Conservation (phyloP, 2,113 vertebrate genomes). For the Scomber colias region DNA sequence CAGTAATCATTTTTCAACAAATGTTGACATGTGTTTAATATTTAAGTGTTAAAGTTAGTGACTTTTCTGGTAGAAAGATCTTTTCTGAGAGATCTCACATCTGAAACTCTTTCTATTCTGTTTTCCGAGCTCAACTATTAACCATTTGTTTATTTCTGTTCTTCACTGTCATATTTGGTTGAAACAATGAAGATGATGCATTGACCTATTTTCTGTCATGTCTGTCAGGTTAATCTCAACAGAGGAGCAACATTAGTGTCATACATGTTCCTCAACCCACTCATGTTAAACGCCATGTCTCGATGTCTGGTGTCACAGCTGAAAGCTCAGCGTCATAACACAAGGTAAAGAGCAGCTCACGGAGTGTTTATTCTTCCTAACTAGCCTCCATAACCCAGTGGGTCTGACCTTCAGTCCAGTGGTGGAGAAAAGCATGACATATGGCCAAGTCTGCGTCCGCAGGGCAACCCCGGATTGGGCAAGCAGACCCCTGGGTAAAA, state of each 20-base stretch:
- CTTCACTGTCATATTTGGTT: conserved; percentile 48
- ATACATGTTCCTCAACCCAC: conserved; percentile 47
- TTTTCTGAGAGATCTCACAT: background rate
- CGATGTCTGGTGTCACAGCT: conserved; percentile 14
- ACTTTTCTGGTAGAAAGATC: background rate
- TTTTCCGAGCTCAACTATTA: conserved; percentile 21
- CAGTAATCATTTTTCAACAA: background rate
- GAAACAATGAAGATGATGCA: conserved; percentile 46
- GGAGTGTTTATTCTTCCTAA: conserved; percentile 53
- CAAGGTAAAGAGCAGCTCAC: conserved; percentile 10
- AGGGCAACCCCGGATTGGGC: conserved; percentile 27
- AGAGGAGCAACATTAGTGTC: conserved; percentile 58
- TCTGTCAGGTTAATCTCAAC: conserved; percentile 64
- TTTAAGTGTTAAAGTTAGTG: background rate
- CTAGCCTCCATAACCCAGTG: conserved; percentile 54
- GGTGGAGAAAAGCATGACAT: conserved; percentile 56
- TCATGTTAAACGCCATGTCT: conserved; percentile 36
- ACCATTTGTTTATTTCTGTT: conserved; percentile 27
- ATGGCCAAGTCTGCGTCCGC: conserved; percentile 47
- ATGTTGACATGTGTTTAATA: background rate
- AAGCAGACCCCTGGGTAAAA: conserved; percentile 69
- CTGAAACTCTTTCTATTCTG: conserved; percentile 14
- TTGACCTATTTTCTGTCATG: conserved; percentile 56
- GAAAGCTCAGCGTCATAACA: conserved; percentile 41
- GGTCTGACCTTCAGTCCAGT: conserved; percentile 54